These are phyloP conservation scores for Eupithecia exiguata DNA, from an alignment of 2,888 invertebrate genomes.

Conservation along the genomic window DNA sequence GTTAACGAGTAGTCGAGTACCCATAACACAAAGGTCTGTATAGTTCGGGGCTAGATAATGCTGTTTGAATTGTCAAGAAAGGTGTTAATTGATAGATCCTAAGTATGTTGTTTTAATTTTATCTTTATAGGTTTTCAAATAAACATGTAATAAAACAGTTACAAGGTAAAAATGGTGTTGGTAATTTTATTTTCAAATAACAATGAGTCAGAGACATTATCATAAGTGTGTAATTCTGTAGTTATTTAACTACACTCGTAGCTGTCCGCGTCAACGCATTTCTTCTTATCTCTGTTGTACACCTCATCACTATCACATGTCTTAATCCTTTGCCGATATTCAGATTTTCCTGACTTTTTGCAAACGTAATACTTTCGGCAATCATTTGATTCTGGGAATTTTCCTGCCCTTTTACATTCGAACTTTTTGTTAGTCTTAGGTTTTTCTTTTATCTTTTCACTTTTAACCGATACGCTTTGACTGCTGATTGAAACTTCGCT, in stretches of 20 bases:
- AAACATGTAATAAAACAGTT: background rate
- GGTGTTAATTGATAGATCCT: background rate
- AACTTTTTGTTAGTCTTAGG: slow-evolving; percentile 33
- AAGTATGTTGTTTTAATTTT: background rate
- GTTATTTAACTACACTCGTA: slow-evolving; percentile 54
- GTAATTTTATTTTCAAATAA: slow-evolving; percentile 30
- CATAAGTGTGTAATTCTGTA: background rate
- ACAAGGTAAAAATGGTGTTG: slow-evolving; percentile 6
- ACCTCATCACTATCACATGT: slow-evolving; percentile 73
- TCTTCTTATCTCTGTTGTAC: slow-evolving; percentile 67
- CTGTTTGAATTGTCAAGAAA: too few species aligned
- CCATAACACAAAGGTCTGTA: too few species aligned
- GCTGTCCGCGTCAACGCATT: slow-evolving; percentile 67
- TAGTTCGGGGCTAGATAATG: too few species aligned
- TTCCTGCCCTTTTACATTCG: slow-evolving; percentile 51
- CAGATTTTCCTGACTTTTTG: slow-evolving; percentile 56
- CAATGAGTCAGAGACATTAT: background rate
- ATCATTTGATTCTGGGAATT: slow-evolving; percentile 58
- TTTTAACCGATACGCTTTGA: slow-evolving; percentile 33
- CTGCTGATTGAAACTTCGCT: slow-evolving; percentile 44
- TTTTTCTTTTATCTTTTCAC: slow-evolving; percentile 24
- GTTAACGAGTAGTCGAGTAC: too few species aligned
- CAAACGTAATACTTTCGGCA: slow-evolving; percentile 79
- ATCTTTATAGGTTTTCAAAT: slow-evolving; percentile 4
- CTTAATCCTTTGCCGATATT: slow-evolving; percentile 64